Evolutionary conservation across 2,797 vertebrate genomes (phyloP).

Genomic region (Leuciscus waleckii): DNA sequence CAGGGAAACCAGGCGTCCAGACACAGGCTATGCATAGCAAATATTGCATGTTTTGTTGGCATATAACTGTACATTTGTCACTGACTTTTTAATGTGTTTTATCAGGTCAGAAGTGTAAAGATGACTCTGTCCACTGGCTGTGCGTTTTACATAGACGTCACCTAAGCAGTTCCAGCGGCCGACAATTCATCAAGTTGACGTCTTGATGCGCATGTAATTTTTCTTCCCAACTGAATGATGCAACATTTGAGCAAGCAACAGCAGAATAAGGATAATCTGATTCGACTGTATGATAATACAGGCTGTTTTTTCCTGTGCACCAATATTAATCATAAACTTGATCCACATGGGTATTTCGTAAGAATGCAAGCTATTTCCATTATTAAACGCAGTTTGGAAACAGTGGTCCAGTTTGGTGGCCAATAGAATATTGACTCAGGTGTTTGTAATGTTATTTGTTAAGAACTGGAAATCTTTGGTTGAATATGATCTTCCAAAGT

Average conservation of each 20-base stretch:
- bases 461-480: background rate
- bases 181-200: constrained; percentile 47
- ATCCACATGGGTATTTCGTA: constrained; percentile 5
- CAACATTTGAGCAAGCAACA: constrained; percentile 40
- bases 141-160: constrained; percentile 5
- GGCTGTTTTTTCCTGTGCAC: background rate
- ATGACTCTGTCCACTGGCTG: constrained; percentile 15
- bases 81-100: background rate
- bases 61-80: background rate
- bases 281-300: constrained; percentile 29
- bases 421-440: constrained; percentile 33
- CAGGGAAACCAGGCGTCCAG: background rate
- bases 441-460: constrained; percentile 1
- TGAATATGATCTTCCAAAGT: background rate
- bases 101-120: constrained; percentile 3
- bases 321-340: constrained; percentile 32
- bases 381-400: background rate
- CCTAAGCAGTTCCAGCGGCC: constrained; percentile 26
- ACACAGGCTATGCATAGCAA: background rate
- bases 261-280: constrained; percentile 31
- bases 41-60: background rate
- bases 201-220: constrained; percentile 17
- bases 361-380: background rate
- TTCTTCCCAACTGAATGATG: constrained; percentile 36
- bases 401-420: background rate